phyloP scores from a whole-genome alignment of 2,888 invertebrate species.

The Sisyra terminalis region DNA sequence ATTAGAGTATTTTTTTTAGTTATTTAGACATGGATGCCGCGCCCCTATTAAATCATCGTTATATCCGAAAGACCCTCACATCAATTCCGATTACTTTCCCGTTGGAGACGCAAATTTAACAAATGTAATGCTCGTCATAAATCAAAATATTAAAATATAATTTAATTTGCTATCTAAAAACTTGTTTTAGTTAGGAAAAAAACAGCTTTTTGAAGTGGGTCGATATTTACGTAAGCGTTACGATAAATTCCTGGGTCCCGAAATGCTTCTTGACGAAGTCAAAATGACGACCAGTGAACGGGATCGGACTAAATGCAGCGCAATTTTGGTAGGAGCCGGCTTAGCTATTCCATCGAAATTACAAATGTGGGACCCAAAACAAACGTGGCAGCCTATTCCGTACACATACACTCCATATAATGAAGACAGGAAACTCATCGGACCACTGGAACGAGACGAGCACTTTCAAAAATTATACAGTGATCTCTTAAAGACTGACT shows the following conservation, averaged over 20 bases:
- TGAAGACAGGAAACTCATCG: no score
- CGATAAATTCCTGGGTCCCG: neutral
- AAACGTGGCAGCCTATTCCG: neutral
- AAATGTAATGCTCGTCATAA: conserved; percentile 38
- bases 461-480: no score
- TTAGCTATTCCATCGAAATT: neutral
- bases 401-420: neutral
- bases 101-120: conserved; percentile 68
- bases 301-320: neutral
- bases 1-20: conserved; percentile 27
- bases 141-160: no score
- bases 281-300: neutral
- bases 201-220: neutral
- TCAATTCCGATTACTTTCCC: conserved; percentile 45
- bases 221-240: neutral
- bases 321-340: neutral
- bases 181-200: neutral
- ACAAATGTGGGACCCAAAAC: neutral
- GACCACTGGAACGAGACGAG: no score
- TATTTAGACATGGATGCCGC: conserved; percentile 65
- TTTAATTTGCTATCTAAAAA: no score
- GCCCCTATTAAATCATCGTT: conserved; percentile 46
- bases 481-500: neutral
- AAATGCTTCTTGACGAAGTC: neutral
- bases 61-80: conserved; percentile 55